Base-by-base conservation (phyloP, 2,888 invertebrate genomes). In the Augiades crinisus region DNA sequence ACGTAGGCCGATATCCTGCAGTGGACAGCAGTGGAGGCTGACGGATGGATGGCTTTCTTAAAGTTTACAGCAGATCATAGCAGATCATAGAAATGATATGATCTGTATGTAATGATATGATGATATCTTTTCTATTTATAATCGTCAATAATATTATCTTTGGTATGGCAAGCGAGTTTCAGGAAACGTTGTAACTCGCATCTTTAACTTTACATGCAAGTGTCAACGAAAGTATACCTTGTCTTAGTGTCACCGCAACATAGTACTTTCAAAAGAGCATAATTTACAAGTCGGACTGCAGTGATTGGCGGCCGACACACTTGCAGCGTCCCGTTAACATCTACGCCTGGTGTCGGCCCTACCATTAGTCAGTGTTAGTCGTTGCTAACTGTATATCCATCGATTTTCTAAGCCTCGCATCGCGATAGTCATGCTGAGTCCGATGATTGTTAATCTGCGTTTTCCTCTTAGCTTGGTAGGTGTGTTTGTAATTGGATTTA, bases 261-360 rank as follows among this genome's bases (percentile, higher is more conserved):
- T 31, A 47, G 41, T 59, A 59, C 75, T 79, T 80, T 80, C 77
- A 78, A 80, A 72, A 72, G 76, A 70, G 71, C 64, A 66, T 68
- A 63, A 68, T 63, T 68, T 64, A 66, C 63, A 60, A 62, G 62
- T 64, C 53, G 65, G 67, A 67, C 63, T 60, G 59, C 62, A 57
- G 70, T 76, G 81, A 81, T 78, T 80, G 81, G 79, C 76, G 75
- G 72, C 61, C 72, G 80, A 75, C 78, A 80, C 73, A 80, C 77
- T 80, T 80, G 78, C 72, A 67, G 50, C 70, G 70, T 76, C 68
- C 81, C 80, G 81, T 80, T 80, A 80, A 64, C 57, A 55, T 56
- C 60, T 56, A n/a, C 59, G 53, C 57, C 56, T 59, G 57, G 55
- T 46, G 47, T 40, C 40, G 68, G 61, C 72, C 76, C 73, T 79